Conservation (phyloP, 2,797 vertebrate genomes). For the Liparis tanakae region DNA sequence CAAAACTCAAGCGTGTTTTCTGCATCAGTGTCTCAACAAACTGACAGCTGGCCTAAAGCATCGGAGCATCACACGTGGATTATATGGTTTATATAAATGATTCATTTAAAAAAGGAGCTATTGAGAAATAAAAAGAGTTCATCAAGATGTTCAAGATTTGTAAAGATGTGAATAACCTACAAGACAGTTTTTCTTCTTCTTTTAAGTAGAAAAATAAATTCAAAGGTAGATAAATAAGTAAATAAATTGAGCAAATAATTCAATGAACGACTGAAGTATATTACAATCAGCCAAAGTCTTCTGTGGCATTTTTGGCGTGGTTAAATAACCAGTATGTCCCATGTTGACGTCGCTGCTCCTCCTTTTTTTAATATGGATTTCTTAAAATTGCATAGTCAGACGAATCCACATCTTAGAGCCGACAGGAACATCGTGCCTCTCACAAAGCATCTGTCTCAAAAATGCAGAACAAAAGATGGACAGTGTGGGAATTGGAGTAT, state of each 20-base stretch:
- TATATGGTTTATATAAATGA: constrained; percentile 73
- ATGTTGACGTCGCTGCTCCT: constrained; percentile 55
- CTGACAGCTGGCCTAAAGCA: constrained; percentile 70
- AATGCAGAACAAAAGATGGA: constrained; percentile 69
- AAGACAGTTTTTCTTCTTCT: constrained; percentile 48
- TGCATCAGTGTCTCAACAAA: constrained; percentile 70
- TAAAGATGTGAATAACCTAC: constrained; percentile 69
- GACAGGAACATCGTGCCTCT: constrained; percentile 62
- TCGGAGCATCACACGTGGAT: constrained; percentile 71
- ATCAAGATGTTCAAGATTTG: constrained; percentile 57
- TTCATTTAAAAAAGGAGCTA: constrained; percentile 72
- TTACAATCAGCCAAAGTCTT: constrained; percentile 63
- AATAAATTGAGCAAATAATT: constrained; percentile 76
- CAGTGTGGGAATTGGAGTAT: constrained; percentile 61
- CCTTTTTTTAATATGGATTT: constrained; percentile 64
- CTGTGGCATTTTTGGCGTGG: constrained; percentile 63
- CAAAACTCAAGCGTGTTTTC: constrained; percentile 64
- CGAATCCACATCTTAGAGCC: constrained; percentile 74
- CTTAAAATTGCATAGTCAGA: constrained; percentile 86
- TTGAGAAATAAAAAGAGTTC: constrained; percentile 68
- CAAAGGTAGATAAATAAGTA: constrained; percentile 68
- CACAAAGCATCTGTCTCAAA: constrained; percentile 64
- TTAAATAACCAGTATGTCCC: constrained; percentile 57
- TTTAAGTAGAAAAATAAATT: constrained; percentile 80
- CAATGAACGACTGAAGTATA: constrained; percentile 68